phyloP scores from a whole-genome alignment of 2,797 vertebrate genomes.

The Sardinella longiceps region DNA sequence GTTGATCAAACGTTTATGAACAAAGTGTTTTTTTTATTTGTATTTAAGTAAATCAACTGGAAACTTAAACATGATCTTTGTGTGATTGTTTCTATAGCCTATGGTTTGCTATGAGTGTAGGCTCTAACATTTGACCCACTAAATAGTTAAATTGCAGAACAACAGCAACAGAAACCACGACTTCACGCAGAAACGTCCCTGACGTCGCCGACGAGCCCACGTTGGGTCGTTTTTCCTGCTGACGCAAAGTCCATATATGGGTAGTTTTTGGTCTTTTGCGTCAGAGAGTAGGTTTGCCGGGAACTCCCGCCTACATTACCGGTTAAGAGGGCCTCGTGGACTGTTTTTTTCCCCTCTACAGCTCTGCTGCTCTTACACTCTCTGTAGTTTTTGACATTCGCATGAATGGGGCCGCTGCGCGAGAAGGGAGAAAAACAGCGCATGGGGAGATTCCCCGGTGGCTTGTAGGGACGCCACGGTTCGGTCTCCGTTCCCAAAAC shows the following conservation, averaged over 20 bases:
- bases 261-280: slow-evolving; percentile 68
- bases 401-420: slow-evolving; percentile 59
- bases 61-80: slow-evolving; percentile 32
- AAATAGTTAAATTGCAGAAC: slow-evolving; percentile 3
- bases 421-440: slow-evolving; percentile 60
- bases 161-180: slow-evolving; percentile 6
- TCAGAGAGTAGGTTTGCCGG: slow-evolving; percentile 82
- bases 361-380: slow-evolving; percentile 43
- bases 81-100: slow-evolving; percentile 18
- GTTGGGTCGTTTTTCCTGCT: slow-evolving; percentile 76
- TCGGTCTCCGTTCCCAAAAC: slow-evolving; percentile 73
- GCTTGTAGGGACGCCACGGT: slow-evolving; percentile 44
- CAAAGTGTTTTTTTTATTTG: slow-evolving; percentile 63
- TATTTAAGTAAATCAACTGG: slow-evolving; percentile 82
- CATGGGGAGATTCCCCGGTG: slow-evolving; percentile 71
- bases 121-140: background rate
- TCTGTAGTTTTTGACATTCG: slow-evolving; percentile 29
- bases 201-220: slow-evolving; percentile 63
- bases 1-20: slow-evolving; percentile 52
- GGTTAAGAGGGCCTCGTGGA: slow-evolving; percentile 64
- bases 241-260: slow-evolving; percentile 82
- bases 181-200: slow-evolving; percentile 35
- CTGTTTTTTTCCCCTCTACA: slow-evolving; percentile 50
- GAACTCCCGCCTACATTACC: slow-evolving; percentile 89
- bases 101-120: background rate